Percentiles rank a stretch among this genome's conserved stretches.
phyloP scores from a whole-genome alignment of 2,888 invertebrate genomes.

The Dinocampus coccinellae region DNA sequence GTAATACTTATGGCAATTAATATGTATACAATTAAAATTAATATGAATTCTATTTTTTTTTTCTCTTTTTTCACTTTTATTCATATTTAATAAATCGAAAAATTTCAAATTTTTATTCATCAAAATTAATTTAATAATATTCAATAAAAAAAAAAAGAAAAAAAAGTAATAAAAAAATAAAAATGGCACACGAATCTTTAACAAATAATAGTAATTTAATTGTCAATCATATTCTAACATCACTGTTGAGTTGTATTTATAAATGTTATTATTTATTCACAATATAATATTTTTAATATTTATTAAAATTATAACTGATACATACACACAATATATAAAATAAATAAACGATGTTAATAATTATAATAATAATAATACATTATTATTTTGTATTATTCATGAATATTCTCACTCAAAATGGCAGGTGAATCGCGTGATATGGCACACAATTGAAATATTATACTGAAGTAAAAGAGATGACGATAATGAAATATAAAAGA shows the following conservation, averaged over 20 bases:
- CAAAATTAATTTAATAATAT: too few species aligned
- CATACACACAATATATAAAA: not conserved
- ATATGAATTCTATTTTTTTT: too few species aligned
- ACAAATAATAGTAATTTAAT: constrained; percentile 18
- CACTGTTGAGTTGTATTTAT: not conserved
- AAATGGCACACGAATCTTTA: too few species aligned
- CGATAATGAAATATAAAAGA: not conserved
- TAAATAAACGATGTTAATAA: constrained; percentile 5
- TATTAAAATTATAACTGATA: not conserved
- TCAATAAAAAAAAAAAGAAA: too few species aligned
- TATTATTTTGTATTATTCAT: not conserved
- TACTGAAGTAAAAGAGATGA: not conserved
- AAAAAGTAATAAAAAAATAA: too few species aligned
- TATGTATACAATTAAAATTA: too few species aligned
- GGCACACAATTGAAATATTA: constrained; percentile 21
- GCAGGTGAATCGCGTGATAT: constrained; percentile 46
- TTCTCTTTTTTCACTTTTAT: too few species aligned
- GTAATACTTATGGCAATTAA: too few species aligned
- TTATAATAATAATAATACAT: constrained; percentile 12
- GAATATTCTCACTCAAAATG: too few species aligned
- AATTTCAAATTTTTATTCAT: too few species aligned
- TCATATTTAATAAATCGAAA: too few species aligned
- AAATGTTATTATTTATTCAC: not conserved
- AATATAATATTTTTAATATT: not conserved
- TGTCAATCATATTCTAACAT: constrained; percentile 18